Percentiles rank a stretch among this genome's conserved stretches.
phyloP scores from a whole-genome alignment of 2,888 invertebrate species.

The Platerodrilus igneus region DNA sequence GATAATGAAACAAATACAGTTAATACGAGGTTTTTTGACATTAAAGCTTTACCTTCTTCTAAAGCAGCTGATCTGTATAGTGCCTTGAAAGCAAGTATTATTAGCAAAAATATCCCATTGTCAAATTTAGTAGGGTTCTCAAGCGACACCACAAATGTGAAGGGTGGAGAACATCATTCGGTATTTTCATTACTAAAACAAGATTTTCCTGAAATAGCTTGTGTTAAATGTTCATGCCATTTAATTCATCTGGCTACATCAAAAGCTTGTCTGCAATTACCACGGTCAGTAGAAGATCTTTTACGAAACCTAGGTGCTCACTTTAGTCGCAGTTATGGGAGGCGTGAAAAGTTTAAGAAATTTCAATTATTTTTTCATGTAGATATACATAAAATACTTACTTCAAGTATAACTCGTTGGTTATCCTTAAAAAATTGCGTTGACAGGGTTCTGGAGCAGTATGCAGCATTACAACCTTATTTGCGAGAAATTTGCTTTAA shows the following conservation, averaged over 20 bases:
- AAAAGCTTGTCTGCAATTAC: slow-evolving; percentile 30
- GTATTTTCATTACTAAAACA: slow-evolving; percentile 19
- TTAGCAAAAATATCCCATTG: slow-evolving; percentile 18
- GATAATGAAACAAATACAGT: not conserved
- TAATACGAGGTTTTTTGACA: slow-evolving; percentile 18
- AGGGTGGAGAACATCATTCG: slow-evolving; percentile 29
- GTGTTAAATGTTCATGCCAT: slow-evolving; percentile 37
- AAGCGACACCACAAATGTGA: slow-evolving; percentile 35
- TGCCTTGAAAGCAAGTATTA: slow-evolving; percentile 13
- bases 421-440: slow-evolving; percentile 38
- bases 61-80: slow-evolving; percentile 17
- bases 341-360: slow-evolving; percentile 31
- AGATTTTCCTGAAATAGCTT: slow-evolving; percentile 29
- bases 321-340: slow-evolving; percentile 29
- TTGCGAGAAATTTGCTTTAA: slow-evolving; percentile 28
- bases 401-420: slow-evolving; percentile 33
- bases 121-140: slow-evolving; percentile 31
- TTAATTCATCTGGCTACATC: slow-evolving; percentile 29
- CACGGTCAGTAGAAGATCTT: slow-evolving; percentile 25
- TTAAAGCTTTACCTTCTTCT: slow-evolving; percentile 21
- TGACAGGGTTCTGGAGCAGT: slow-evolving; percentile 38
- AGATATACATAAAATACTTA: slow-evolving; percentile 36
- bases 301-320: slow-evolving; percentile 32
- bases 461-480: slow-evolving; percentile 33
- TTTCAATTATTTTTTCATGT: slow-evolving; percentile 37